Conservation (phyloP, 1,140 invertebrate species). For the Leptonema lineaticorne region DNA sequence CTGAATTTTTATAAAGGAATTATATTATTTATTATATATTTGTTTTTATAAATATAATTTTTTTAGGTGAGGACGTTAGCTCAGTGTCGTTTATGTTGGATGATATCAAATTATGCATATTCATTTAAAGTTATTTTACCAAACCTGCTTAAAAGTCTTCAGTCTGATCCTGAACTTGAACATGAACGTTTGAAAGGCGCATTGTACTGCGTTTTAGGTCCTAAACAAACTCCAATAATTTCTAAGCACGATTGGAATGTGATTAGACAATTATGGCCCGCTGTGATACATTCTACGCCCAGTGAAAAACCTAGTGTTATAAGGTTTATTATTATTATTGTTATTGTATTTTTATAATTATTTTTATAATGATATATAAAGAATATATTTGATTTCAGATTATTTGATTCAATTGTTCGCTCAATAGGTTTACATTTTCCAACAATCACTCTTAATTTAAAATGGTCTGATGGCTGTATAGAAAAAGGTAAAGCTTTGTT, state of each 20-base stretch:
- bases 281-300: constrained; percentile 68
- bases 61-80: constrained; percentile 63
- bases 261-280: constrained; percentile 72
- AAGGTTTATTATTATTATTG: constrained; percentile 42
- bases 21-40: constrained; percentile 28
- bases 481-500: constrained; percentile 56
- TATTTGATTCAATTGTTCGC: constrained; percentile 66
- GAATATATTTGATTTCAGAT: constrained; percentile 43
- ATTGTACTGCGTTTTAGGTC: constrained; percentile 73
- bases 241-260: constrained; percentile 76
- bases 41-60: constrained; percentile 2
- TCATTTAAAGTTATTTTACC: constrained; percentile 63
- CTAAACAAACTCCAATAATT: constrained; percentile 62
- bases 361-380: background rate
- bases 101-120: constrained; percentile 59
- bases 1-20: background rate
- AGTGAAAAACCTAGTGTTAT: constrained; percentile 82
- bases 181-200: constrained; percentile 80
- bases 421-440: constrained; percentile 56
- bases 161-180: constrained; percentile 59
- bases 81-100: constrained; percentile 60
- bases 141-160: constrained; percentile 61
- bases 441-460: constrained; percentile 60
- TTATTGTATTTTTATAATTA: background rate
- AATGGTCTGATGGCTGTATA: constrained; percentile 58